Base-by-base conservation (phyloP, 2,797 vertebrate genomes). In the Sebastes jordani region DNA sequence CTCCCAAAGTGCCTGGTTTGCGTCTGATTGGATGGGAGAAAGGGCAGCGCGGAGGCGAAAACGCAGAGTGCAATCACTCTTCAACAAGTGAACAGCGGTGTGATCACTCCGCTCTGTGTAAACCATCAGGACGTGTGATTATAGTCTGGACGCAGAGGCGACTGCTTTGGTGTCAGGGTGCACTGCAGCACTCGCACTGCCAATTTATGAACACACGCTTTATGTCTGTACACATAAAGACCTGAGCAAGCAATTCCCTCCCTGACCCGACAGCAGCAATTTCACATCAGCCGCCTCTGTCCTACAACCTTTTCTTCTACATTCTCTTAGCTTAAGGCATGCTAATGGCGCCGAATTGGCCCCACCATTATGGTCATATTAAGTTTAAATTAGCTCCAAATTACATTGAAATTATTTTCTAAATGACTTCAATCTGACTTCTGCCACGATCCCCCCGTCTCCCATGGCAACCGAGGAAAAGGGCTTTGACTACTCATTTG, bases 341-440 rank as follows among this genome's bases (percentile, higher is more conserved):
- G 75, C 86, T 91, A 91, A 94, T 94, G 83, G 89, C 3, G 73
- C 62, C 8, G 58, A 92, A 91, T 89, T 92, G 88, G 89, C 82
- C 83, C 69, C 5, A 70, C 85, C 82, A 93, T 94, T 91, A 93
- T 75, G 83, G 62, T 82, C 83, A 90, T 91, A 94, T 92, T 90
- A 90, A 71, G 77, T 91, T 92, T 89, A 92, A 91, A 94, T 93
- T 86, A 93, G 82, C 83, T 88, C 74, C 73, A 88, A 93, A 93
- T 90, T 82, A 85, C 84, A 89, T 83, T 89, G 86, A 91, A 94
- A 93, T 95, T 79, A 92, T 91, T 90, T 86, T 82, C 88, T 74
- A 89, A 93, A 93, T 90, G 70, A 91, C 88, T 89, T 79, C 68
- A 89, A 90, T 88, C 72, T 86, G 83, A 93, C 88, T 93, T 91